Evolutionary conservation across 23 tunicate genomes (phyloP), one percentile per base, ranked within the genome.

Genomic region (Trididemnum clinides): DNA sequence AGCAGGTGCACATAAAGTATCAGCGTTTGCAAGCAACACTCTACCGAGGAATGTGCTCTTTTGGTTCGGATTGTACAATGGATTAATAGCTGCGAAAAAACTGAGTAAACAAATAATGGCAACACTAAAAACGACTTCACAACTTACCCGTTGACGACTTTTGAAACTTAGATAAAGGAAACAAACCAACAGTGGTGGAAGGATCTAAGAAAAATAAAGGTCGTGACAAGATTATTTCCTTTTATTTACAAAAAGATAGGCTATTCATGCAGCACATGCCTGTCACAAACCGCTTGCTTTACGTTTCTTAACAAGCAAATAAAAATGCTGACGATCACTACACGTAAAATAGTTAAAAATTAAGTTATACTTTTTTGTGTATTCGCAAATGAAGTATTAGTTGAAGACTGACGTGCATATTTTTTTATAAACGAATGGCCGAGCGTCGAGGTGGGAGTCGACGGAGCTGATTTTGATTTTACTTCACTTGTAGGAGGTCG

Each of bases 1-100:
- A 10, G 91, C 98, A n/a, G 98, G 90, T 18, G 98, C 98, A 37
- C 98, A 93, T 57, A 93, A 23, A 12, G 98, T 63, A 28, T 93
- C 90, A 21, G 98, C 92, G 54, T 93, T 93, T 26, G 89, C 87
- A n/a, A 93, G 58, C 87, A 93, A 64, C 39, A 81, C 86, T 34
- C 92, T 69, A 28, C 88, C 50, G 36, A 93, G 35, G 59, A 93
- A 85, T 3, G 82, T 49, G 22, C 75, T 77, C 25, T 28, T 15
- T n/a, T 59, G 66, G 66, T 59, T 59, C 21, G 69, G 71, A 7
- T 34, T 39, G 65, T 88, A 88, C 64, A 82, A 39, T 3, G 92
- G 92, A 57, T 88, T 82, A 50, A 88, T 88, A 1, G 84, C 92
- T 88, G 75, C 20, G 22, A 44, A 44, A 44, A 44, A 44, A 44